Conservation (phyloP, 2,113 vertebrate genomes). For the Fulmarus glacialis region DNA sequence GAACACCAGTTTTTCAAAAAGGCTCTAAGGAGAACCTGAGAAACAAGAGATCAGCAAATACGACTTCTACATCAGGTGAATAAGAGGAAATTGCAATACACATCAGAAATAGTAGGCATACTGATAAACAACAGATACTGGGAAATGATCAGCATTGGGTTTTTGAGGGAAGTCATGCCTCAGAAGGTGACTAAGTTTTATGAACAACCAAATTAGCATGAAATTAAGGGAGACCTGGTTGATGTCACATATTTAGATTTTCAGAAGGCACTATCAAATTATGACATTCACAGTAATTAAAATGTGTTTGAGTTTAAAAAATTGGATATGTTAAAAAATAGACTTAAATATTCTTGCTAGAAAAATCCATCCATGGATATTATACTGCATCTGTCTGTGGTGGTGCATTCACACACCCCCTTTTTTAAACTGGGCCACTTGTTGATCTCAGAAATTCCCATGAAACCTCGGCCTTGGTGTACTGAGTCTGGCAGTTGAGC, state of each 20-base stretch:
- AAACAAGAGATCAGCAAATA: neutral
- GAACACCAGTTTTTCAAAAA: neutral
- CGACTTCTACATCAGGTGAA: neutral
- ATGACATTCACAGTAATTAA: neutral
- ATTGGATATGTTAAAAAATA: neutral
- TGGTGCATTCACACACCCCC: too few species aligned
- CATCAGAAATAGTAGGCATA: neutral
- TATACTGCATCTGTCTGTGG: neutral
- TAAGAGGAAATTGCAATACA: neutral
- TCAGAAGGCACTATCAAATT: neutral
- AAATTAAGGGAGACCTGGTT: neutral
- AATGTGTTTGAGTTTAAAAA: neutral
- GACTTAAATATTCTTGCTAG: neutral
- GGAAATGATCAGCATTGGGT: neutral
- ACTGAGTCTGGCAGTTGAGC: too few species aligned
- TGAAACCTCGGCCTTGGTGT: too few species aligned
- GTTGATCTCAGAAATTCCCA: too few species aligned
- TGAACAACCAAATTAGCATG: neutral
- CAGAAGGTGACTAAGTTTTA: neutral
- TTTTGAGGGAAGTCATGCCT: neutral
- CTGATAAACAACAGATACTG: neutral
- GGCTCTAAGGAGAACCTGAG: neutral
- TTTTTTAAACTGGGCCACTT: too few species aligned
- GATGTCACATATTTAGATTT: neutral
- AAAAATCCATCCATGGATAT: neutral